phyloP scores from a whole-genome alignment of 2,888 invertebrate genomes.

The Eupithecia subfuscata region DNA sequence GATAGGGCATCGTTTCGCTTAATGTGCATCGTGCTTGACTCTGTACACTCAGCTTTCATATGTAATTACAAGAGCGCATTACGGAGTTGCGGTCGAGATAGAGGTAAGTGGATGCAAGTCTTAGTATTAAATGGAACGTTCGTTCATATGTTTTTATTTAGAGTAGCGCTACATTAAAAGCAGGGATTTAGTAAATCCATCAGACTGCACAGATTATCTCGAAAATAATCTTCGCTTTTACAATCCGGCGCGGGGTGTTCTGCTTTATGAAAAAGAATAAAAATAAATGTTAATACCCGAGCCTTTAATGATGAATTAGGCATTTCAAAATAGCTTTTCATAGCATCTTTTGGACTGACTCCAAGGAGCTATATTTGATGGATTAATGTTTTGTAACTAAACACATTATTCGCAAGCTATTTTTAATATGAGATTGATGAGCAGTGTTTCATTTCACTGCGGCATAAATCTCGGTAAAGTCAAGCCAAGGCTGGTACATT shows the following conservation, averaged over 20 bases:
- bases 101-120: slow-evolving; percentile 46
- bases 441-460: slow-evolving; percentile 39
- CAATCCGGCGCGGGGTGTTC: not conserved
- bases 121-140: slow-evolving; percentile 32
- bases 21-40: slow-evolving; percentile 58
- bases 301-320: slow-evolving; percentile 46
- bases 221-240: slow-evolving; percentile 2
- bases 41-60: slow-evolving; percentile 53
- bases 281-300: slow-evolving; percentile 30
- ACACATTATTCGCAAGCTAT: slow-evolving; percentile 55
- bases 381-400: slow-evolving; percentile 58
- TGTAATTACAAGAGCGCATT: slow-evolving; percentile 58
- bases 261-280: slow-evolving; percentile 14
- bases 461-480: slow-evolving; percentile 16
- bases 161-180: slow-evolving; percentile 30
- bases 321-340: slow-evolving; percentile 46
- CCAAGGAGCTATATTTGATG: slow-evolving; percentile 57
- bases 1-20: slow-evolving; percentile 69
- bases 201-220: slow-evolving; percentile 19
- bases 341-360: slow-evolving; percentile 54
- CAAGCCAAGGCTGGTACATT: slow-evolving; percentile 8
- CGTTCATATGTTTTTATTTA: slow-evolving; percentile 39
- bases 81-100: slow-evolving; percentile 49
- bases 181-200: slow-evolving; percentile 25
- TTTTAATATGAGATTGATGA: slow-evolving; percentile 44